Conservation (phyloP, 1,140 invertebrate genomes). For the Ostrea denselamellosa region DNA sequence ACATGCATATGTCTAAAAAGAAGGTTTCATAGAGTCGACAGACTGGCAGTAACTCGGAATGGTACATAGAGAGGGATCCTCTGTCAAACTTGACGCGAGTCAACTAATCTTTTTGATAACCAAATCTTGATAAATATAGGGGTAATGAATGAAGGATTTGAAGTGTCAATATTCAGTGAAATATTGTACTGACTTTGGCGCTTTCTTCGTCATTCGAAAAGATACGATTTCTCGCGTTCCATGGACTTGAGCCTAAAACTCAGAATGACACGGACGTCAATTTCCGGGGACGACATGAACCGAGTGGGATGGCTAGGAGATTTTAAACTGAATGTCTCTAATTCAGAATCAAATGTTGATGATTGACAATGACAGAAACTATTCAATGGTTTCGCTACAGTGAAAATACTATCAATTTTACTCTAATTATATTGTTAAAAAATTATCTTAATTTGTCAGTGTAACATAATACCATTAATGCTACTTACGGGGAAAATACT, state of each 20-base stretch:
- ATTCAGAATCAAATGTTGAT: background rate
- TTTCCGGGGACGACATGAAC: background rate
- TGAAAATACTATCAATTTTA: background rate
- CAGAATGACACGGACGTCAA: constrained; percentile 39
- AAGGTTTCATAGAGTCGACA: constrained; percentile 5
- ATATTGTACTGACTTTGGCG: constrained; percentile 50
- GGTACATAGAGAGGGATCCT: constrained; percentile 17
- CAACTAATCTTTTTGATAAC: constrained; percentile 50
- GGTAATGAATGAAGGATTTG: constrained; percentile 59
- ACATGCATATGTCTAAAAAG: background rate
- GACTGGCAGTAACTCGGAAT: constrained; percentile 33
- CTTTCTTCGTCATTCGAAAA: constrained; percentile 43
- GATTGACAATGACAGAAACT: background rate
- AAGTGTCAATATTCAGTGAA: constrained; percentile 59
- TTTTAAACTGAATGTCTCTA: constrained; percentile 18
- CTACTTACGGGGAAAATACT: background rate
- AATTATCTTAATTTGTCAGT: background rate
- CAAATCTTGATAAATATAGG: constrained; percentile 57
- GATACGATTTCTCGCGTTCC: constrained; percentile 49
- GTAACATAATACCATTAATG: background rate
- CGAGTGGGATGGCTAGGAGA: constrained; percentile 13
- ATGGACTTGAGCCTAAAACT: constrained; percentile 44
- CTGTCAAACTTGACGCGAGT: constrained; percentile 48
- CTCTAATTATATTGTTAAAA: background rate
- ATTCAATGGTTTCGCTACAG: background rate